phyloP scores from a whole-genome alignment of 2,888 invertebrate genomes.

The Rotaria macrura region DNA sequence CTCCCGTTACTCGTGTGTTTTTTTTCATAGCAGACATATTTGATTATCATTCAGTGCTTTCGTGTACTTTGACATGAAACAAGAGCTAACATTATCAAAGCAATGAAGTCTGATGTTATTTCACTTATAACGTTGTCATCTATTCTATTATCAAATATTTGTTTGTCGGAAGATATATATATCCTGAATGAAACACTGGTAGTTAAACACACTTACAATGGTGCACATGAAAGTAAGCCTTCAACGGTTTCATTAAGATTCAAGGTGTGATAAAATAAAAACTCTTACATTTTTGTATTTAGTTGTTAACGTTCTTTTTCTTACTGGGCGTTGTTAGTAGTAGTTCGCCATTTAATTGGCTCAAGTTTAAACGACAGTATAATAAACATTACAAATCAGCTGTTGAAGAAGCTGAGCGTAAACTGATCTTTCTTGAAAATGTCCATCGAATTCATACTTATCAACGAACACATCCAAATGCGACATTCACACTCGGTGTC shows the following conservation, averaged over 20 bases:
- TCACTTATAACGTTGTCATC: not conserved
- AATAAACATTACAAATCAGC: constrained; percentile 16
- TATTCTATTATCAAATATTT: not conserved
- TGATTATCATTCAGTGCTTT: too few species aligned
- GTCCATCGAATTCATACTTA: not conserved
- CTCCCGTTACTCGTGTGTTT: too few species aligned
- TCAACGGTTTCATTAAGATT: too few species aligned
- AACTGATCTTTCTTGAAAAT: constrained; percentile 17
- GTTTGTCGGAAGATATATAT: not conserved
- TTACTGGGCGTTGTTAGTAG: not conserved
- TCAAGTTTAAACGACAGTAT: not conserved
- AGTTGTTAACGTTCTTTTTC: not conserved
- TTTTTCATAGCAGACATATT: too few species aligned
- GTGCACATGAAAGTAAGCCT: not conserved
- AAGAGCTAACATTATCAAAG: not conserved
- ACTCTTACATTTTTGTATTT: not conserved
- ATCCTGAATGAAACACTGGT: not conserved
- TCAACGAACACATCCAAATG: not conserved
- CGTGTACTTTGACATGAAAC: not conserved
- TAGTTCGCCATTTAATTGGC: not conserved
- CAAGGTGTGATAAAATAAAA: too few species aligned
- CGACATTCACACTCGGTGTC: constrained; percentile 21
- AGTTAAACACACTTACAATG: not conserved
- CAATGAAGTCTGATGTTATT: not conserved
- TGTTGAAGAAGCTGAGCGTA: constrained; percentile 20